Conservation (phyloP, 1,140 invertebrate species). For the Orius laevigatus region DNA sequence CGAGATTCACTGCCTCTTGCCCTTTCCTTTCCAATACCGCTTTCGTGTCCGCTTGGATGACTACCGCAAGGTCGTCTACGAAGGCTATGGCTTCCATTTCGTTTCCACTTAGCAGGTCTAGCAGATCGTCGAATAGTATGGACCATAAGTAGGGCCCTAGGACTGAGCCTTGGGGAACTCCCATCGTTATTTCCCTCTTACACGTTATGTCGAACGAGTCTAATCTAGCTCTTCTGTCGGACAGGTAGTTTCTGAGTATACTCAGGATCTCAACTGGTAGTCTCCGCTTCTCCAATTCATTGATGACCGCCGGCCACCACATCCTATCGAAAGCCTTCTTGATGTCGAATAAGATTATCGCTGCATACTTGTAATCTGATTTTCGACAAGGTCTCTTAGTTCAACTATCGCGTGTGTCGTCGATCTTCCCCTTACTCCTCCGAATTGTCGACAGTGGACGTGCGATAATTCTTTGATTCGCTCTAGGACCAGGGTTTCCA, state of each 20-base stretch:
- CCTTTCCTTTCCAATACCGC: background rate
- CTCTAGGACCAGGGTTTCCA: background rate
- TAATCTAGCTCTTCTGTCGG: no score
- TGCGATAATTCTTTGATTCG: slow-evolving; percentile 17
- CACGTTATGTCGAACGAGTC: no score
- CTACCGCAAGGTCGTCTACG: slow-evolving; percentile 6
- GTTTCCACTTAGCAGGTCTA: background rate
- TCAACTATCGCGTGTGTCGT: slow-evolving; percentile 26
- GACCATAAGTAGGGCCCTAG: slow-evolving; percentile 25
- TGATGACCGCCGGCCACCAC: no score
- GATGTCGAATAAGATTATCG: no score
- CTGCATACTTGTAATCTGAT: no score
- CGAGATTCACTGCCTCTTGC: background rate
- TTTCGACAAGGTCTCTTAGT: background rate
- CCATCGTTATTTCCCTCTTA: slow-evolving; percentile 5
- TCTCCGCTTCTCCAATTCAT: no score
- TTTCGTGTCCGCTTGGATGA: slow-evolving; percentile 1
- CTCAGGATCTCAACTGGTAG: no score
- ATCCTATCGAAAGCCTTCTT: no score
- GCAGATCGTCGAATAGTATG: slow-evolving; percentile 22
- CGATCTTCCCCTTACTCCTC: slow-evolving; percentile 21
- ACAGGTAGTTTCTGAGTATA: no score
- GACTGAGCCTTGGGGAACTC: slow-evolving; percentile 23
- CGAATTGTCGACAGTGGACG: slow-evolving; percentile 15
- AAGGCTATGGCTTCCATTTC: background rate